phyloP scores from a whole-genome alignment of 1,140 invertebrate genomes.

The Stegodyphus dumicola region DNA sequence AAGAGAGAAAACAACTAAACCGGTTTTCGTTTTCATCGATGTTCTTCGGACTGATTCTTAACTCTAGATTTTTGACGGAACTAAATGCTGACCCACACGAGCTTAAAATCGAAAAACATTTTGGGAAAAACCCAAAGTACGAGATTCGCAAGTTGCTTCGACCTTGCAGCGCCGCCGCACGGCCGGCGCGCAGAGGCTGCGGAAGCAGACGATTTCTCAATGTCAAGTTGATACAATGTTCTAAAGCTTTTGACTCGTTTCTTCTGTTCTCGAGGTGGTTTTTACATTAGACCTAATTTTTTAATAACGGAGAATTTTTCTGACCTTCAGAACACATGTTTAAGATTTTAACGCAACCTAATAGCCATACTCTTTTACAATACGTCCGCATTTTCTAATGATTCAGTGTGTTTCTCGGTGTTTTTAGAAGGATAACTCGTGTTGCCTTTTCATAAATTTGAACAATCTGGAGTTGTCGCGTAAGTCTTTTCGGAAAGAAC shows the following conservation, averaged over 20 bases:
- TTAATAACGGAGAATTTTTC: no score
- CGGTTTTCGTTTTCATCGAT: conserved; percentile 34
- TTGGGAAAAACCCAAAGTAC: conserved; percentile 50
- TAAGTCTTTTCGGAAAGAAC: no score
- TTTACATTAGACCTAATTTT: no score
- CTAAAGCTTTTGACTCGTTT: background rate
- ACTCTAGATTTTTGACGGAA: conserved; percentile 29
- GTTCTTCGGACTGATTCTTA: conserved; percentile 20
- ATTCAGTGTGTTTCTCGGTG: no score
- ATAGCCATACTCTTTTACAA: no score
- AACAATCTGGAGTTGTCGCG: no score
- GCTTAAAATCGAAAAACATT: conserved; percentile 21
- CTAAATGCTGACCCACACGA: conserved; percentile 37
- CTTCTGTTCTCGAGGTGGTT: no score
- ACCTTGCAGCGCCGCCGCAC: conserved; percentile 38
- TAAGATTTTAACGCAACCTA: no score
- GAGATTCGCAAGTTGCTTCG: conserved; percentile 18
- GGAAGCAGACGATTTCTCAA: conserved; percentile 43
- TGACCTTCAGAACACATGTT: no score
- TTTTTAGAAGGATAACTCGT: no score
- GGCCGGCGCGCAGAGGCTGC: conserved; percentile 12
- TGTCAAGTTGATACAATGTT: conserved; percentile 47
- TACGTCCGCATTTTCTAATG: no score
- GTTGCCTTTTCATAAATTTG: no score
- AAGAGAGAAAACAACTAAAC: conserved; percentile 27